phyloP scores from a whole-genome alignment of 2,888 invertebrate genomes.

The Stratiomys singularior region DNA sequence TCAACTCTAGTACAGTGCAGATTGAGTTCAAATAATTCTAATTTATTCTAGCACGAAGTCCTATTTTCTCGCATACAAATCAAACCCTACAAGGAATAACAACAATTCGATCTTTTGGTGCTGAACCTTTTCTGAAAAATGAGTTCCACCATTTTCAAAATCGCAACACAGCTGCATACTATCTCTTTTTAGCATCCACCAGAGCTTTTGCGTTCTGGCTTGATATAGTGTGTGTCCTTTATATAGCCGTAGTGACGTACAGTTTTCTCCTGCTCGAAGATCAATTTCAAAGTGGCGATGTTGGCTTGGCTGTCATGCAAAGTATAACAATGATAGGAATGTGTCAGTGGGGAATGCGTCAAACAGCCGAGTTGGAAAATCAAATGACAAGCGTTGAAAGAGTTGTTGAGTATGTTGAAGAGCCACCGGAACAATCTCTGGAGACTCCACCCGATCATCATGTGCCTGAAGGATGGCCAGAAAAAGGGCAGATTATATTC shows the following conservation, averaged over 20 bases:
- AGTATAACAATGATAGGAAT: constrained; percentile 77
- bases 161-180: constrained; percentile 79
- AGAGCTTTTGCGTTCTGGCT: constrained; percentile 94
- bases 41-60: constrained; percentile 74
- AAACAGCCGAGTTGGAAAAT: constrained; percentile 85
- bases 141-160: constrained; percentile 75
- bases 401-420: constrained; percentile 81
- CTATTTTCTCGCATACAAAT: constrained; percentile 80
- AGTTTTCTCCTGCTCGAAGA: constrained; percentile 78
- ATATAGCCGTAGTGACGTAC: constrained; percentile 85
- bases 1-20: no score
- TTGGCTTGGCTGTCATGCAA: constrained; percentile 78
- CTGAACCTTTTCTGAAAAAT: constrained; percentile 70
- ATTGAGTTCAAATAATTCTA: not conserved
- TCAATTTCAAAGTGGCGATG: constrained; percentile 69
- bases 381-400: constrained; percentile 88
- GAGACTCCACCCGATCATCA: constrained; percentile 65
- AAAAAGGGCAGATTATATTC: constrained; percentile 71
- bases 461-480: constrained; percentile 70
- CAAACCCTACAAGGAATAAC: constrained; percentile 80
- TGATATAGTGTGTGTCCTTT: constrained; percentile 87
- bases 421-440: constrained; percentile 72
- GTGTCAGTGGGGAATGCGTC: constrained; percentile 87
- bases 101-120: constrained; percentile 78
- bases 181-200: constrained; percentile 84